Evolutionary conservation across 1,140 invertebrate genomes (phyloP).

Genomic region (Macrobrachium rosenbergii): DNA sequence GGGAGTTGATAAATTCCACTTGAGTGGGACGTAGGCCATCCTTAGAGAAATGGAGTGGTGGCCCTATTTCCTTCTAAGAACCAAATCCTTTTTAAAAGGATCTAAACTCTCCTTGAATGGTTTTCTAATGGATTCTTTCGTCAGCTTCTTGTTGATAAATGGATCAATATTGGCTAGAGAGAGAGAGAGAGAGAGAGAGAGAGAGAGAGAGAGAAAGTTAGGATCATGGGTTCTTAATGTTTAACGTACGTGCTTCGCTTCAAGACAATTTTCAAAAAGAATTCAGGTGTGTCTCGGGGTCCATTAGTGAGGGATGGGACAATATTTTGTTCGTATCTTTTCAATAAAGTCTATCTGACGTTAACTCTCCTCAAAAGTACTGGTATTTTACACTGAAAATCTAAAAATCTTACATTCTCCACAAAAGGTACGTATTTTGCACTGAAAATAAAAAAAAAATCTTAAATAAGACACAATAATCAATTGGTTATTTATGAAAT

Average conservation of each 20-base stretch:
- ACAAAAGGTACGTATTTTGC: neutral
- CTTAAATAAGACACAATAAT: too few relatives aligned
- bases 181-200: slow-evolving; percentile 37
- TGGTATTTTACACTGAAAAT: neutral
- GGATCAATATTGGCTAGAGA: neutral
- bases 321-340: neutral
- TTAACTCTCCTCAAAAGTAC: too few relatives aligned
- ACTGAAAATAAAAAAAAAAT: neutral
- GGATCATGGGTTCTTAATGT: neutral
- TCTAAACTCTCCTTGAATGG: neutral
- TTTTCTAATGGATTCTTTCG: neutral
- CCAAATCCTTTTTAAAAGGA: slow-evolving; percentile 8
- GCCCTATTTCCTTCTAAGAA: too few relatives aligned
- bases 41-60: neutral
- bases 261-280: neutral
- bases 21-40: neutral
- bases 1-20: neutral
- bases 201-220: slow-evolving; percentile 4
- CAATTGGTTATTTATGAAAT: too few relatives aligned
- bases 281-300: neutral
- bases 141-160: neutral
- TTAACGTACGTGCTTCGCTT: neutral
- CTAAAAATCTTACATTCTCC: neutral
- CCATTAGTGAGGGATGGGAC: neutral
- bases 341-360: too few relatives aligned